phyloP scores from a whole-genome alignment of 2,888 invertebrate species.

The Agrotis clavis region DNA sequence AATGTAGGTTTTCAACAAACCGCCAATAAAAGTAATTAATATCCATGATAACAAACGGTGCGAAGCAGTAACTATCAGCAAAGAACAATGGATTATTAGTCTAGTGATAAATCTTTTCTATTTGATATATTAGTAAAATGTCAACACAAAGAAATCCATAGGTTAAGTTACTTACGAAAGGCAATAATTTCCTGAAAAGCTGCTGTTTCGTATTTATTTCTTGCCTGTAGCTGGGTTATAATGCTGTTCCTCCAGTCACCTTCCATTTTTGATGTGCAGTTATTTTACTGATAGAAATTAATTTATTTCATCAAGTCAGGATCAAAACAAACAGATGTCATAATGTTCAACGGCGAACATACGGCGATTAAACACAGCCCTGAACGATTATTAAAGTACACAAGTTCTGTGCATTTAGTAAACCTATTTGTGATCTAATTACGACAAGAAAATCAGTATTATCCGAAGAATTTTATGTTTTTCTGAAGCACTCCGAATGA shows the following conservation, averaged over 20 bases:
- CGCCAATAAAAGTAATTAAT: conserved; percentile 42
- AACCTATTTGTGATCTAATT: conserved; percentile 25
- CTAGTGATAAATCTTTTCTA: conserved; percentile 63
- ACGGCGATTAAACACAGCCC: conserved; percentile 18
- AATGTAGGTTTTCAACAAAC: conserved; percentile 57
- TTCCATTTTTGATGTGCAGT: conserved; percentile 81
- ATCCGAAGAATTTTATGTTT: conserved; percentile 51
- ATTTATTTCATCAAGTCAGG: conserved; percentile 67
- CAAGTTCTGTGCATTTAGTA: conserved; percentile 29
- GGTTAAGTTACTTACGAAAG: conserved; percentile 94
- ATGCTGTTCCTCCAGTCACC: conserved; percentile 93
- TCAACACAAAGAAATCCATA: conserved; percentile 73
- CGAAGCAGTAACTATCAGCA: conserved; percentile 46
- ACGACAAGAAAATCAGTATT: conserved; percentile 44
- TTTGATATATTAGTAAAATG: conserved; percentile 58
- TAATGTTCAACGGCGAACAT: conserved; percentile 65
- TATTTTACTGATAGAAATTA: conserved; percentile 69
- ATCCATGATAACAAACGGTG: conserved; percentile 54
- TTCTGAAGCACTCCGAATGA: conserved; percentile 53
- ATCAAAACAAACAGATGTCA: conserved; percentile 88
- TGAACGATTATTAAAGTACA: conserved; percentile 11
- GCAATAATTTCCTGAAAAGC: conserved; percentile 95
- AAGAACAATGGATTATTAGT: conserved; percentile 67
- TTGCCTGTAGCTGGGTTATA: conserved; percentile 93
- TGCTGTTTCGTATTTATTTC: conserved; percentile 94